Conservation (phyloP, 2,888 invertebrate species). For the Nephrotoma appendiculata region DNA sequence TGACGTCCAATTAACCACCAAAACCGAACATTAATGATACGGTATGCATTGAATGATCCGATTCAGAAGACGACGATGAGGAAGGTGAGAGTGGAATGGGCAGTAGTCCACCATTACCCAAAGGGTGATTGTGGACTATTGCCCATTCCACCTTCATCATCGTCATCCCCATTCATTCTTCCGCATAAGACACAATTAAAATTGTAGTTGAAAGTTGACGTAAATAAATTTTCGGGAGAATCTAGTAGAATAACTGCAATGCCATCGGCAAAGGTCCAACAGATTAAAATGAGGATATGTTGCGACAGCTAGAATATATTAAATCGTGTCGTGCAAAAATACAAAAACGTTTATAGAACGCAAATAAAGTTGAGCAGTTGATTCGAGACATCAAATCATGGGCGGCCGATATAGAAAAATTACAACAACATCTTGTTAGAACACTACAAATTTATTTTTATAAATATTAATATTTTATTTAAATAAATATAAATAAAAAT, state of each 20-base stretch:
- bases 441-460: background rate
- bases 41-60: background rate
- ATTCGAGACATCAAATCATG: background rate
- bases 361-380: background rate
- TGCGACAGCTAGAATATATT: background rate
- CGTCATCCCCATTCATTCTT: background rate
- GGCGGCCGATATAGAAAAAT: background rate
- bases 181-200: background rate
- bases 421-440: background rate
- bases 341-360: background rate
- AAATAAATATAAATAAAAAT: too few relatives aligned
- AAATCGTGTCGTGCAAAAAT: background rate
- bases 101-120: too few relatives aligned
- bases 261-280: background rate
- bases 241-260: too few relatives aligned
- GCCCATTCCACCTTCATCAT: too few relatives aligned
- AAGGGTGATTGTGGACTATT: too few relatives aligned
- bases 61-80: background rate
- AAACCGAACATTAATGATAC: background rate
- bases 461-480: background rate
- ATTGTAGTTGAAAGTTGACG: background rate
- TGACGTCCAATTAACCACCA: background rate
- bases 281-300: background rate
- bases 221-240: background rate
- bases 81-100: background rate